These are phyloP conservation scores for Drosophila athabasca DNA, from an alignment of 1,140 invertebrate genomes.

Conservation along the genomic window DNA sequence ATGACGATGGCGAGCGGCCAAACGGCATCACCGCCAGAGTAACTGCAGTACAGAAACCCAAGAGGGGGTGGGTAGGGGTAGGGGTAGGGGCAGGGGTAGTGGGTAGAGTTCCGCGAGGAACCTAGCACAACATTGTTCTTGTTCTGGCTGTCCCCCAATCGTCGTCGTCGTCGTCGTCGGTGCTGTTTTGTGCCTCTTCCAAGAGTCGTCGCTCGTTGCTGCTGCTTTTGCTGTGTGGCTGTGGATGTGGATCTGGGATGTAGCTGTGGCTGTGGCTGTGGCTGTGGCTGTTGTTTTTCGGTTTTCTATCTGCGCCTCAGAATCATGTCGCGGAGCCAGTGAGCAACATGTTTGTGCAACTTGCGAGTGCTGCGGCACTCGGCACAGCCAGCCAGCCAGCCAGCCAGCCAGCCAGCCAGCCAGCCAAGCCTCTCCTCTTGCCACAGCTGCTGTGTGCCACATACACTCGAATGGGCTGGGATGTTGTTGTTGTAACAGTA, in stretches of 20 bases:
- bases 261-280: too few species aligned
- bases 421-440: slow-evolving; percentile 55
- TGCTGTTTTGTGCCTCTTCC: too few species aligned
- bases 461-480: slow-evolving; percentile 24
- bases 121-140: slow-evolving; percentile 79
- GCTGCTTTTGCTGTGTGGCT: slow-evolving; percentile 3
- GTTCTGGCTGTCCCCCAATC: slow-evolving; percentile 50
- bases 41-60: too few species aligned
- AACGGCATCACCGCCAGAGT: slow-evolving; percentile 24
- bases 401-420: slow-evolving; percentile 18
- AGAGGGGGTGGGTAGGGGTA: too few species aligned
- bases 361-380: slow-evolving; percentile 74
- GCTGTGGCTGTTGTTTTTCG: slow-evolving; percentile 57
- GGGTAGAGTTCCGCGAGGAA: slow-evolving; percentile 24
- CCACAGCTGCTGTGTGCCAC: slow-evolving; percentile 66
- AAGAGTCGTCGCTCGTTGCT: slow-evolving; percentile 31
- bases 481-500: slow-evolving; percentile 37
- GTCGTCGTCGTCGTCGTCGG: not conserved
- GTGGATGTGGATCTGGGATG: too few species aligned
- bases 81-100: not conserved
- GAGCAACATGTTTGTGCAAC: slow-evolving; percentile 78
- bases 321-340: slow-evolving; percentile 80
- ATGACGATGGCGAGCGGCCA: slow-evolving; percentile 50
- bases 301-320: slow-evolving; percentile 77
- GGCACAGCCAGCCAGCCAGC: slow-evolving; percentile 45